A percentile compares a stretch with the other conserved stretches of the same genome.
These are phyloP conservation scores for Ovis aries DNA, from an alignment of 2,113 vertebrate species.

Conservation along the genomic window DNA sequence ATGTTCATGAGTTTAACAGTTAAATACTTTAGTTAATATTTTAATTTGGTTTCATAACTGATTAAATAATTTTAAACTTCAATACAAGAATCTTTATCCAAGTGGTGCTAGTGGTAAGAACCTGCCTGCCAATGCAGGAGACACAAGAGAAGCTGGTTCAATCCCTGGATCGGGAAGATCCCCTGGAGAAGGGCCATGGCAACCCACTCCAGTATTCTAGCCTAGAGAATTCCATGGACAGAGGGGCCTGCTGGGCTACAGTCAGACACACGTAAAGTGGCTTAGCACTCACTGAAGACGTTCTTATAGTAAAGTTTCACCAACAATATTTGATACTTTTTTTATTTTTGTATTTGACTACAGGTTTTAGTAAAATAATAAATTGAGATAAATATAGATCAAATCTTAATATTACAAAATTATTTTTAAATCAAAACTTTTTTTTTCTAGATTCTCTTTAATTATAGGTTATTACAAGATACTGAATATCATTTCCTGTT, in stretches of 20 bases:
- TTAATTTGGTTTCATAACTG: not conserved
- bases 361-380: not conserved
- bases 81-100: not conserved
- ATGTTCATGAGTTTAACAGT: not conserved
- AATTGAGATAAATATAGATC: not conserved
- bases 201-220: not conserved
- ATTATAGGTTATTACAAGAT: too few relatives aligned
- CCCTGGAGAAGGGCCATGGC: not conserved
- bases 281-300: not conserved
- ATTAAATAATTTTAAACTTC: not conserved
- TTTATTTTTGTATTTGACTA: not conserved
- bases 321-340: not conserved
- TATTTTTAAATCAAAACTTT: not conserved
- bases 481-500: too few relatives aligned
- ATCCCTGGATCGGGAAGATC: rapidly evolving
- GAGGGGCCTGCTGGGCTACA: not conserved
- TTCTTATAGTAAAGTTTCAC: not conserved
- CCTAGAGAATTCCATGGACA: not conserved
- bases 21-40: not conserved
- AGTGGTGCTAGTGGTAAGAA: not conserved
- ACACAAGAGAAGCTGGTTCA: not conserved
- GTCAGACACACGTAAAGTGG: not conserved
- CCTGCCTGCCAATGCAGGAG: not conserved
- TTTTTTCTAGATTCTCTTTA: too few relatives aligned
- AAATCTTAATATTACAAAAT: not conserved